Evolutionary conservation across 2,797 vertebrate species (phyloP), one percentile per base, ranked within the genome.

Genomic region (Mormyrops attenuatus): DNA sequence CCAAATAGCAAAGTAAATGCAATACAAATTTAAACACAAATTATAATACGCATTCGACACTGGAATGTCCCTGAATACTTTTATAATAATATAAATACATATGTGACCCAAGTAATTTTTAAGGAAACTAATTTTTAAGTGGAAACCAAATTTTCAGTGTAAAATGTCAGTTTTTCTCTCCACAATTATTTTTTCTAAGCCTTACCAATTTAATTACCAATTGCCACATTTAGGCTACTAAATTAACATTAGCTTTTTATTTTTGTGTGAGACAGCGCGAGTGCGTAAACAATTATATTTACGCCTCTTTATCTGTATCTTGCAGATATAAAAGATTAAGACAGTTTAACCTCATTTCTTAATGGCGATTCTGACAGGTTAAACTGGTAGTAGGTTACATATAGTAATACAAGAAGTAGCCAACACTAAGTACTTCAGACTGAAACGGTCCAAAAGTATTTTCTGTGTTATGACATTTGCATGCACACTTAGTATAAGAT

Each of bases 401-500:
- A n/a, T 7, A 80, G 17, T 38, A 44, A 82, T 82, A 47, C 41
- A 82, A n/a, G 38, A n/a, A 82, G 77, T 47, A 47, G 6, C 4
- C 5, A 38, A 38, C 30, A 47, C 77, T 3, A 44, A n/a, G 15
- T 44, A 47, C 15, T 44, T 82, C 9, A n/a, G 8, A 82, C 1
- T n/a, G 73, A 80, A 80, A 80, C 26, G 34, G 34, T 20, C 4
- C 3, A 41, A 41, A 77, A 77, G 26, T 5, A 7, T 77, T 77
- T 77, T 38, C 66, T 13, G 38, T 47, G 41, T 47, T 47, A 47
- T 4, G 7, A 80, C 20, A 82, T 85, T 15, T 52, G 47, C 22
- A 85, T 52, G 3, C 91, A 90, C 91, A 87, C 20, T 44, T 30
- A 87, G 2, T 13, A 22, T 63, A 77, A 1, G 90, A 11, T 89